Evolutionary conservation across 2,113 vertebrate species (phyloP).

Genomic region (Riparia riparia): DNA sequence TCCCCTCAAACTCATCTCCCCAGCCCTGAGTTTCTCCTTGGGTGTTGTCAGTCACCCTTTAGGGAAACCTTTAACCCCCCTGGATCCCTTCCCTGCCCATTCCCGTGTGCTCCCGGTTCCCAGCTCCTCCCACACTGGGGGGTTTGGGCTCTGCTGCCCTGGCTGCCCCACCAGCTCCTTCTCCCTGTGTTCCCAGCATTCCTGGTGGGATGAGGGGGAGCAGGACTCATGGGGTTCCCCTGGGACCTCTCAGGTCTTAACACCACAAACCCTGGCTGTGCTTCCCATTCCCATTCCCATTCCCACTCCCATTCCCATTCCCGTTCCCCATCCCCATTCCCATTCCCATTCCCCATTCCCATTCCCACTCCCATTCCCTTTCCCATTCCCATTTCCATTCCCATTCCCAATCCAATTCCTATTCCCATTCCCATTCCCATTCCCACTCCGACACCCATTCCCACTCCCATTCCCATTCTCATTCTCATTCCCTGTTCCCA

Average conservation of each 20-base stretch:
- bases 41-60: rapidly evolving
- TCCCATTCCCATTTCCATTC: neutral
- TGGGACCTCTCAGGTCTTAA: slow-evolving; percentile 63
- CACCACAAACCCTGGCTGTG: slow-evolving; percentile 60
- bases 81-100: neutral
- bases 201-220: neutral
- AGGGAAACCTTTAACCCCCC: neutral
- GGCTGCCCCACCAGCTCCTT: neutral
- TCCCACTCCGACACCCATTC: neutral
- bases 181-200: slow-evolving; percentile 43
- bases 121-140: rapidly evolving
- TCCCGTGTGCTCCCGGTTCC: neutral
- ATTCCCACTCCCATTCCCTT: too few relatives aligned
- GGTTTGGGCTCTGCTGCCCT: neutral
- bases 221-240: neutral
- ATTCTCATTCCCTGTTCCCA: neutral
- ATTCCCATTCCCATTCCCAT: too few relatives aligned
- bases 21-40: neutral
- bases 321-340: too few relatives aligned
- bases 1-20: neutral
- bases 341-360: too few relatives aligned
- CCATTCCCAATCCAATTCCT: neutral
- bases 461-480: neutral
- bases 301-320: neutral
- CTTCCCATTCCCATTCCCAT: neutral